A percentile compares a stretch with the other conserved stretches of the same genome.
Evolutionary conservation across 2,797 vertebrate species (phyloP).

Genomic region (Poecile montanus): DNA sequence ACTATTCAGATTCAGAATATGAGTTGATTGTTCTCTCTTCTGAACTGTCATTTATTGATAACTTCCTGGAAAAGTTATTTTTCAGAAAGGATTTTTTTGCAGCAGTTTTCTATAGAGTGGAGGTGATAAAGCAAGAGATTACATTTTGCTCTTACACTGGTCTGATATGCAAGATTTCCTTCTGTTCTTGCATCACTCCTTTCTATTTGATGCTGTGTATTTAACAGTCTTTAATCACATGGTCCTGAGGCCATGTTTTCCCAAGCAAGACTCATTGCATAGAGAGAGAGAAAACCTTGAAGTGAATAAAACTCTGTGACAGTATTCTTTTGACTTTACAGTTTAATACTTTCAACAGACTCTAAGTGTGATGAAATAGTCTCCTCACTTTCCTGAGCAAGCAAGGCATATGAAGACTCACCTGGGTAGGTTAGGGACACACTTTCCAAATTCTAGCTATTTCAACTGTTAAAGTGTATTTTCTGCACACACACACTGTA

Average conservation of each 20-base stretch:
- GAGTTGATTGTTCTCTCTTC: background rate
- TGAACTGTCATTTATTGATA: background rate
- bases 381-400: background rate
- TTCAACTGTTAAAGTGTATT: constrained; percentile 39
- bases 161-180: background rate
- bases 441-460: background rate
- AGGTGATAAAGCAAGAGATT: background rate
- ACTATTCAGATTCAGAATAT: background rate
- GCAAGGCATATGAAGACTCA: background rate
- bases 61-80: background rate
- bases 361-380: background rate
- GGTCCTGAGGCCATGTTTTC: background rate
- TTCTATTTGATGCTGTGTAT: background rate
- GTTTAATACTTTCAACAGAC: constrained; percentile 1
- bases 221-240: constrained; percentile 26
- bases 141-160: background rate
- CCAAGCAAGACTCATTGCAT: background rate
- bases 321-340: background rate
- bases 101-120: background rate
- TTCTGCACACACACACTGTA: background rate
- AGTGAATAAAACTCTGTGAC: background rate
- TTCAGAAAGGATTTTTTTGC: background rate
- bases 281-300: background rate
- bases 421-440: background rate
- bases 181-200: background rate